Conservation (phyloP, 2,888 invertebrate genomes). For the Julus scandinavius region DNA sequence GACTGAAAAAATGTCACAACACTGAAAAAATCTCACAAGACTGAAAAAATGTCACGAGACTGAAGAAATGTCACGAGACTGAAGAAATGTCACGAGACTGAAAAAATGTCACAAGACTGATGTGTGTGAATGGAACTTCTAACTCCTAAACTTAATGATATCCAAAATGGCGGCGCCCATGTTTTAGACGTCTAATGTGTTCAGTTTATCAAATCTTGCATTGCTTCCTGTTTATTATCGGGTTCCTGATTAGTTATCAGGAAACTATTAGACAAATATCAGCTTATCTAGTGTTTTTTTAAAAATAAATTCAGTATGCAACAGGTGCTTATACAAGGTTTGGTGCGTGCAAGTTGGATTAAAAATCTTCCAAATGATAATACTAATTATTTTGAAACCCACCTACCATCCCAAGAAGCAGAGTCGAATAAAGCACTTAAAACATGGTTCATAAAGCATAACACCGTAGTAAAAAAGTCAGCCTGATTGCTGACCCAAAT, state of each 20-base stretch:
- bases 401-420: background rate
- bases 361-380: background rate
- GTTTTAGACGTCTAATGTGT: too few relatives aligned
- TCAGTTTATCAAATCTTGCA: too few relatives aligned
- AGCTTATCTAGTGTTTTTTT: background rate
- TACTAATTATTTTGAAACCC: background rate
- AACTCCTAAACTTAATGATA: too few relatives aligned
- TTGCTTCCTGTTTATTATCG: background rate
- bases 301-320: background rate
- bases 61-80: too few relatives aligned
- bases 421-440: background rate
- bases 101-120: too few relatives aligned
- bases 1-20: too few relatives aligned
- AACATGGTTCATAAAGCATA: background rate
- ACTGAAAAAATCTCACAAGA: too few relatives aligned
- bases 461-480: background rate
- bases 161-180: too few relatives aligned
- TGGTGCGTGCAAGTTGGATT: background rate
- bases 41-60: too few relatives aligned
- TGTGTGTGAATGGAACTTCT: too few relatives aligned
- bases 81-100: too few relatives aligned
- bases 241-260: background rate
- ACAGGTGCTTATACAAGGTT: background rate
- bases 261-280: background rate
- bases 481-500: constrained; percentile 14